Evolutionary conservation across 2,888 invertebrate genomes (phyloP).

Genomic region (Ceraclea dissimilis): DNA sequence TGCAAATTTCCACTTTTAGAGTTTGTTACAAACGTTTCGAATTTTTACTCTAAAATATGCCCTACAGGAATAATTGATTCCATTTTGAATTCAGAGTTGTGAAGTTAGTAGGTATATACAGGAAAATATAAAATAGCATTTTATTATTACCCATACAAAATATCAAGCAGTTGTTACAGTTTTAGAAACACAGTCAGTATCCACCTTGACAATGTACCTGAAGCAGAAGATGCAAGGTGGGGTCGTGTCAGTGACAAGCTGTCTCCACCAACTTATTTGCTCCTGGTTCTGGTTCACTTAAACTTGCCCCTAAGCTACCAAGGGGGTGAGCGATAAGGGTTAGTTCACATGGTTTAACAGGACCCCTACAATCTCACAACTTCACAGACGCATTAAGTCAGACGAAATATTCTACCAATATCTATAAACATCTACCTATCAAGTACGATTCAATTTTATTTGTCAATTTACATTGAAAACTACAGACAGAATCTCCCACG

Average conservation of each 20-base stretch:
- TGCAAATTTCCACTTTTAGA: too few species aligned
- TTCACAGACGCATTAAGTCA: background rate
- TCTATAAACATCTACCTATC: background rate
- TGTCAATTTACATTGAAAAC: too few species aligned
- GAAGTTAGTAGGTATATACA: too few species aligned
- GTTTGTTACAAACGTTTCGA: too few species aligned
- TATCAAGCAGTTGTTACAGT: too few species aligned
- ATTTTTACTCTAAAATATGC: too few species aligned
- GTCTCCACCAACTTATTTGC: constrained; percentile 5
- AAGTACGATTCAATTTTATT: background rate
- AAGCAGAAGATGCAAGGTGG: constrained; percentile 4
- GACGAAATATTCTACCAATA: background rate
- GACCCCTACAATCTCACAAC: background rate
- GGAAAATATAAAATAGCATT: too few species aligned
- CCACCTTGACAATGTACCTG: constrained; percentile 3
- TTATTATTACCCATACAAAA: too few species aligned
- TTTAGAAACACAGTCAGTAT: too few species aligned
- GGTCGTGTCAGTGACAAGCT: constrained; percentile 3
- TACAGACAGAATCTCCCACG: too few species aligned
- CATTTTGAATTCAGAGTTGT: too few species aligned
- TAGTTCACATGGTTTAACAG: constrained; percentile 2
- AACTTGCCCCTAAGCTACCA: constrained; percentile 2
- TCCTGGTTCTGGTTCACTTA: constrained; percentile 6
- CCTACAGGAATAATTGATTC: too few species aligned
- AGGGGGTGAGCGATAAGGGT: background rate